Percentiles rank a stretch among this genome's conserved stretches.
Conservation (phyloP, 2,888 invertebrate species). For the Mellilla xanthometata region DNA sequence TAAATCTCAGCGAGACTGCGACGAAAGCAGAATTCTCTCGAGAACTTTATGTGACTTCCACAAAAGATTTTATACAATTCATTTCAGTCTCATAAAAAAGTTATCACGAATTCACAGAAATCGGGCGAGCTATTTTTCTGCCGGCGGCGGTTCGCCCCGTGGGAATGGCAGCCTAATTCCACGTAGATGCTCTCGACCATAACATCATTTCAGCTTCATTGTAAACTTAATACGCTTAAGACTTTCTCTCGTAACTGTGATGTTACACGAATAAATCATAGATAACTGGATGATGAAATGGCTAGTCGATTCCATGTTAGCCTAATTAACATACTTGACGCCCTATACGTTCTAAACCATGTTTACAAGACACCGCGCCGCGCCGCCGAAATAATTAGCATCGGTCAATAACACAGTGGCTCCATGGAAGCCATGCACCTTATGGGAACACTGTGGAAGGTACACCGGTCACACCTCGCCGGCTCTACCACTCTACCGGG, state of each 20-base stretch:
- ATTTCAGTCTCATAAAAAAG: slow-evolving; percentile 77
- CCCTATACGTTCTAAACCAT: slow-evolving; percentile 43
- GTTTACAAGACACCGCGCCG: slow-evolving; percentile 61
- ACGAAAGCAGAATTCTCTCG: slow-evolving; percentile 65
- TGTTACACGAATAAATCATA: slow-evolving; percentile 24
- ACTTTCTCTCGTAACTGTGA: not conserved
- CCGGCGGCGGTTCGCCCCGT: slow-evolving; percentile 59
- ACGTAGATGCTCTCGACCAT: slow-evolving; percentile 43
- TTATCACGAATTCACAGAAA: slow-evolving; percentile 76
- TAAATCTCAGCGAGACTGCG: slow-evolving; percentile 61
- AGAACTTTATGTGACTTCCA: slow-evolving; percentile 70
- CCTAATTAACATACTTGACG: slow-evolving; percentile 45
- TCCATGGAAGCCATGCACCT: slow-evolving; percentile 52
- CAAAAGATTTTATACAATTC: slow-evolving; percentile 77
- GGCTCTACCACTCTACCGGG: slow-evolving; percentile 55
- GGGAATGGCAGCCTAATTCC: slow-evolving; percentile 60
- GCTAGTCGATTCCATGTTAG: slow-evolving; percentile 32
- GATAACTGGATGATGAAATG: slow-evolving; percentile 29
- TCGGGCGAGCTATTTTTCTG: slow-evolving; percentile 71
- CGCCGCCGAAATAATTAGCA: slow-evolving; percentile 69
- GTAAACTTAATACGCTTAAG: slow-evolving; percentile 13
- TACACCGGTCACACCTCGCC: slow-evolving; percentile 54
- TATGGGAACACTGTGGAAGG: slow-evolving; percentile 10
- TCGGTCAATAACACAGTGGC: slow-evolving; percentile 62
- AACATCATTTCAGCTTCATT: slow-evolving; percentile 43